Conservation (phyloP, 2,113 vertebrate genomes). For the Dasyornis broadbenti region DNA sequence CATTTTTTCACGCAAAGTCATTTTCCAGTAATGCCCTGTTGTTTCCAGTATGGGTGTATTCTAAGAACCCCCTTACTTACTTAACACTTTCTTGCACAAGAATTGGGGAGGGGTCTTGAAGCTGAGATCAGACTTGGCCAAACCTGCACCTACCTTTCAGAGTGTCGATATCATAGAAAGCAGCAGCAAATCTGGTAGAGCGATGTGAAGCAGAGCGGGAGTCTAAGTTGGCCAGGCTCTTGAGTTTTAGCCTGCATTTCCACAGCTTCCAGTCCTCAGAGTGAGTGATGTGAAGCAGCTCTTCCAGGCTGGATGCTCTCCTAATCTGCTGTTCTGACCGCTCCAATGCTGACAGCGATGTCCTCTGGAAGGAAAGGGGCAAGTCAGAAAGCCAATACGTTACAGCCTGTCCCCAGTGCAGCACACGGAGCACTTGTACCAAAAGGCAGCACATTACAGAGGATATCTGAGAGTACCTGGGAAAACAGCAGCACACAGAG, state of each 20-base stretch:
- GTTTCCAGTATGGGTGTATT: neutral
- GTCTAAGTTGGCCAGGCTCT: slow-evolving; percentile 72
- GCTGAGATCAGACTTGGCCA: neutral
- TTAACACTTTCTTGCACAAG: neutral
- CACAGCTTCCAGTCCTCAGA: slow-evolving; percentile 95
- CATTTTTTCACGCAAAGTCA: neutral
- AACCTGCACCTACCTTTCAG: slow-evolving; percentile 81
- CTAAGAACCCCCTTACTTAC: neutral
- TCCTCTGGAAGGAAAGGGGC: slow-evolving; percentile 37
- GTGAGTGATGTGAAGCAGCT: slow-evolving; percentile 86
- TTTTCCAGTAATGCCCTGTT: neutral
- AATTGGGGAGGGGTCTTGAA: neutral
- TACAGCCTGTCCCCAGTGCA: neutral
- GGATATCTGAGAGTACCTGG: neutral
- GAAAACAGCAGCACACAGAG: neutral
- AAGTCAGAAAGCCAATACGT: neutral
- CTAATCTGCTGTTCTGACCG: slow-evolving; percentile 83
- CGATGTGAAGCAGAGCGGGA: slow-evolving; percentile 80
- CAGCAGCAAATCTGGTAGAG: slow-evolving; percentile 90
- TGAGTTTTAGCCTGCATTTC: slow-evolving; percentile 87
- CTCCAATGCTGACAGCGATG: slow-evolving; percentile 74
- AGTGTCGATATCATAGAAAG: slow-evolving; percentile 89
- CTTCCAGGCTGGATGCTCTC: slow-evolving; percentile 87
- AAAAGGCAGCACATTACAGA: neutral
- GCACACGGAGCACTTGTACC: neutral